phyloP scores from a whole-genome alignment of 2,888 invertebrate species.

The Morpho achilles region DNA sequence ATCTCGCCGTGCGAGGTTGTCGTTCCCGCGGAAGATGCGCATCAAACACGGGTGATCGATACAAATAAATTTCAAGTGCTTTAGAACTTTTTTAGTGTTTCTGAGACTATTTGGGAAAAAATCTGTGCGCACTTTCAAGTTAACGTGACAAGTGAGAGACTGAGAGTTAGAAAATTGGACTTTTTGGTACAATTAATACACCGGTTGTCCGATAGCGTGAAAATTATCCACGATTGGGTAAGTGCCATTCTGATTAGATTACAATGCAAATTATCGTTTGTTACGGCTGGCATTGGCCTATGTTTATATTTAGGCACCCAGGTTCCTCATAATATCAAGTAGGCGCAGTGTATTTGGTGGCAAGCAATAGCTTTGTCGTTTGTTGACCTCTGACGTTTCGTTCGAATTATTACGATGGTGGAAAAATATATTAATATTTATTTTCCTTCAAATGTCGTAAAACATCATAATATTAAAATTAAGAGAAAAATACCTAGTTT shows the following conservation, averaged over 20 bases:
- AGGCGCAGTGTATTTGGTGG: conserved; percentile 30
- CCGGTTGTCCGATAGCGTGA: conserved; percentile 64
- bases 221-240: conserved; percentile 77
- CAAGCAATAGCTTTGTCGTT: conserved; percentile 27
- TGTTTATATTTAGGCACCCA: conserved; percentile 41
- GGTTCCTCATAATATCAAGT: conserved; percentile 32
- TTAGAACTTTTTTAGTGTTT: conserved; percentile 50
- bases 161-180: conserved; percentile 56
- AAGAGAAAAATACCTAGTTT: neutral
- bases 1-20: conserved; percentile 75
- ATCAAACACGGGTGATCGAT: conserved; percentile 48
- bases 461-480: neutral
- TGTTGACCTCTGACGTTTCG: conserved; percentile 21
- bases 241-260: conserved; percentile 75
- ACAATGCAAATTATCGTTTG: conserved; percentile 71
- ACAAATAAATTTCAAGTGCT: conserved; percentile 48
- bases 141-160: conserved; percentile 62
- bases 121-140: conserved; percentile 59
- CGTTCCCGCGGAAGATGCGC: conserved; percentile 56
- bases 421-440: conserved; percentile 3
- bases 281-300: conserved; percentile 45
- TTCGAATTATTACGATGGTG: conserved; percentile 1
- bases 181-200: conserved; percentile 49
- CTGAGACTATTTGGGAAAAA: conserved; percentile 38
- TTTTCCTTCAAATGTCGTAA: neutral